phyloP scores from a whole-genome alignment of 2,113 vertebrate genomes.

The Syngnathus scovelli region DNA sequence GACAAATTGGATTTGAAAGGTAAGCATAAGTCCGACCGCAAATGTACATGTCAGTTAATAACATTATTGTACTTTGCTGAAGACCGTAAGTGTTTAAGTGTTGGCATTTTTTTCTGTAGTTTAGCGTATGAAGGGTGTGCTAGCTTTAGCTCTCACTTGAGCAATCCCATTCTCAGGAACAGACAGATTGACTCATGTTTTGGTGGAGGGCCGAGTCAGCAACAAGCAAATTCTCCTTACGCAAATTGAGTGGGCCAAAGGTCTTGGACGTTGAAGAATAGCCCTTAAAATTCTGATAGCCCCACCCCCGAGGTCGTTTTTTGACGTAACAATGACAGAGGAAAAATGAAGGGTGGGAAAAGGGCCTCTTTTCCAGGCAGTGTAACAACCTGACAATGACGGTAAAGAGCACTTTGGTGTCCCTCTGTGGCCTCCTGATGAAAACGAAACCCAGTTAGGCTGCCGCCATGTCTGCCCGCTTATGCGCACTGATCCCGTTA shows the following conservation, averaged over 20 bases:
- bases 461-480: constrained; percentile 27
- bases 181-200: background rate
- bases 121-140: background rate
- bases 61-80: background rate
- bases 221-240: background rate
- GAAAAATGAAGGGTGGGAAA: background rate
- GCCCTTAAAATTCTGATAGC: background rate
- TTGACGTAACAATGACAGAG: background rate
- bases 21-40: constrained; percentile 33
- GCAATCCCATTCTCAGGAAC: background rate
- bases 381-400: constrained; percentile 25
- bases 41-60: background rate
- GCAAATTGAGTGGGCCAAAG: background rate
- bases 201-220: constrained; percentile 3
- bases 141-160: constrained; percentile 1
- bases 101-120: background rate
- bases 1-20: constrained; percentile 98
- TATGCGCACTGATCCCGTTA: constrained; percentile 53
- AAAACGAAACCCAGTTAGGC: constrained; percentile 57
- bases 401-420: constrained; percentile 47
- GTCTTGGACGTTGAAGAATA: background rate
- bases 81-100: background rate
- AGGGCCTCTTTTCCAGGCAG: background rate
- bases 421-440: constrained; percentile 43
- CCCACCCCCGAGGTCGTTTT: background rate